Conservation (phyloP, 2,113 vertebrate species). For the Proterorhinus semilunaris region DNA sequence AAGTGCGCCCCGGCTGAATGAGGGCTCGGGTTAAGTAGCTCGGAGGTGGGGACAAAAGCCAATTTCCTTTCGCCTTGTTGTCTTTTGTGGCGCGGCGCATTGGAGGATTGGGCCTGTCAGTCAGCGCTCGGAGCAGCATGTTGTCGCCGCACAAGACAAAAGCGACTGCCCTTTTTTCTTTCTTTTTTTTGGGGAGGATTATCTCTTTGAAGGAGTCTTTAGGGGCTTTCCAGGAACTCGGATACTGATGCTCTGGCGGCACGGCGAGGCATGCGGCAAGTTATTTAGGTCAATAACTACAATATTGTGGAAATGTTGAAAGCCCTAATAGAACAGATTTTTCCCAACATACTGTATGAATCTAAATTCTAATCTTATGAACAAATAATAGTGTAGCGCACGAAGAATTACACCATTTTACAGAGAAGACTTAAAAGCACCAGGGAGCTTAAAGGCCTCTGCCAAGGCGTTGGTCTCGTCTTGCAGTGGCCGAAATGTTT, state of each 20-base stretch:
- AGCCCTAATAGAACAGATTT: not conserved
- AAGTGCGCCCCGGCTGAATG: conserved; percentile 41
- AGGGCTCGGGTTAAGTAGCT: conserved; percentile 85
- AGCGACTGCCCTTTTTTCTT: conserved; percentile 64
- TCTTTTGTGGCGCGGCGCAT: conserved; percentile 84
- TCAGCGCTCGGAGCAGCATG: conserved; percentile 84
- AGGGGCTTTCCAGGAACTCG: conserved; percentile 67
- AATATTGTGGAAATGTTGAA: not conserved
- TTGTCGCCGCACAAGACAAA: conserved; percentile 86
- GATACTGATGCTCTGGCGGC: conserved; percentile 25
- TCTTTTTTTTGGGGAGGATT: conserved; percentile 59
- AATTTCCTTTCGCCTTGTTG: conserved; percentile 89
- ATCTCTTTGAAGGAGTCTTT: conserved; percentile 79
- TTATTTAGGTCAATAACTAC: not conserved
- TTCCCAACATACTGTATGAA: too few species aligned
- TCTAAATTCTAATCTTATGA: too few species aligned
- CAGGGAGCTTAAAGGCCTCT: not conserved
- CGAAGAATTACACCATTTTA: too few species aligned
- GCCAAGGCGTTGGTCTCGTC: not conserved
- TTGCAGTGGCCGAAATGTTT: not conserved
- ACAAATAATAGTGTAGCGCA: too few species aligned
- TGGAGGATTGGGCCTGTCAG: conserved; percentile 88
- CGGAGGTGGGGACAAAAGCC: conserved; percentile 82
- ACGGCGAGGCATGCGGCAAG: conserved; percentile 3
- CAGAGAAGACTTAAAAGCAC: not conserved